Base-by-base conservation (phyloP, 2,888 invertebrate species). In the Dryobota labecula region DNA sequence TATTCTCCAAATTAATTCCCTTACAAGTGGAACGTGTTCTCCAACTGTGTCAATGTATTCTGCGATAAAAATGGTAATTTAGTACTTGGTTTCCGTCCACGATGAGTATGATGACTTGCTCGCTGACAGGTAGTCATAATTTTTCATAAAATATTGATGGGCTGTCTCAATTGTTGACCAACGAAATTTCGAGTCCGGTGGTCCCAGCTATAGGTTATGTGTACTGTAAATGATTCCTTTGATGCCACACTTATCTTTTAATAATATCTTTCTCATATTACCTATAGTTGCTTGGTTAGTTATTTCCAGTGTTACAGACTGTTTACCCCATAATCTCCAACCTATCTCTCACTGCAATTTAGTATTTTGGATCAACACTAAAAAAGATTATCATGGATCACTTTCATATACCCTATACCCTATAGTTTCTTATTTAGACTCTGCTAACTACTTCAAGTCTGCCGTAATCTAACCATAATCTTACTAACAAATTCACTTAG, bases 1-100 rank as follows among this genome's bases (percentile, higher is more conserved):
- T 78, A 83, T 73, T 72, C 60, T 72, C 78, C 9, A 75, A 69
- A 78, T 78, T 70, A 70, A 76, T 78, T 80, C 43, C 57, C 36
- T 70, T 83, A 70, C 62, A 71, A 67, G 73, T 41, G 36, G 53
- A 73, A 78, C 83, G 57, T 84, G 83, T 78, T 80, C 60, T 33
- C 43, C 70, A 80, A 80, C 78, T 80, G 65, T 84, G 85, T 84
- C 80, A 84, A 84, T 83, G 83, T 78, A 71, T 82, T 73, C 80
- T 66, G 70, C 73, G 70, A 80, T 73, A 84, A 76, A 80, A 78
- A 78, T 75, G 70, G 30, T 83, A 75, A 78, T 78, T 73, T 65
- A 8, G 69, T 69, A 60, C 57, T 71, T 70, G 56, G 58, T 66
- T 71, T 69, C 62, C 67, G 64, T 58, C 33, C 33, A 45, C 33